Percentiles rank a stretch among this genome's conserved stretches.
phyloP scores from a whole-genome alignment of 1,140 invertebrate species.

The Heliconius melpomene region DNA sequence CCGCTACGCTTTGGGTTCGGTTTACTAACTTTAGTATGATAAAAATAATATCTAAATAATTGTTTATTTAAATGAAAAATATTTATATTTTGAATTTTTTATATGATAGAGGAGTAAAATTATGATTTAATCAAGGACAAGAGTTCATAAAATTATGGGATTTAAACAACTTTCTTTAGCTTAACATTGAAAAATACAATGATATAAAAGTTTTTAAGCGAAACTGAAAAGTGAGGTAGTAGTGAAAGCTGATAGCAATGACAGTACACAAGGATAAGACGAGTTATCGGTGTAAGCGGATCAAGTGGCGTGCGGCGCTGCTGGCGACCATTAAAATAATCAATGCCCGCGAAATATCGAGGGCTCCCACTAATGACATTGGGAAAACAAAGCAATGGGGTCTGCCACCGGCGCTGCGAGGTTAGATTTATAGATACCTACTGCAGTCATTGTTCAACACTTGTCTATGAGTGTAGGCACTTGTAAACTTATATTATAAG shows the following conservation, averaged over 20 bases:
- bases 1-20: conserved; percentile 34
- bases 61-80: neutral
- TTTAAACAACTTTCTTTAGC: neutral
- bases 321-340: conserved; percentile 78
- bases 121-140: neutral
- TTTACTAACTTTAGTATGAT: conserved; percentile 17
- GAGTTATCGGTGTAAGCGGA: conserved; percentile 51
- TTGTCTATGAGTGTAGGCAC: neutral
- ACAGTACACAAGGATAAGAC: conserved; percentile 34
- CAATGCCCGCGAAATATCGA: conserved; percentile 77
- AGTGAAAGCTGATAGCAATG: conserved; percentile 21
- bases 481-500: neutral
- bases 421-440: conserved; percentile 25
- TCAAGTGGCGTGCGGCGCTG: conserved; percentile 55
- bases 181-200: neutral
- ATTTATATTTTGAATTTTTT: neutral
- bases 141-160: neutral
- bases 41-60: conserved; percentile 14
- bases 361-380: conserved; percentile 77
- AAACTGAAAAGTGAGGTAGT: neutral
- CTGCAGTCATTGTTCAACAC: conserved; percentile 14
- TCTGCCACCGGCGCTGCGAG: conserved; percentile 42
- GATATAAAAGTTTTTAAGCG: neutral
- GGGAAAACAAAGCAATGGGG: conserved; percentile 74
- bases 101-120: neutral